Evolutionary conservation across 2,797 vertebrate genomes (phyloP), one percentile per base, ranked within the genome.

Genomic region (Coreius guichenoti): DNA sequence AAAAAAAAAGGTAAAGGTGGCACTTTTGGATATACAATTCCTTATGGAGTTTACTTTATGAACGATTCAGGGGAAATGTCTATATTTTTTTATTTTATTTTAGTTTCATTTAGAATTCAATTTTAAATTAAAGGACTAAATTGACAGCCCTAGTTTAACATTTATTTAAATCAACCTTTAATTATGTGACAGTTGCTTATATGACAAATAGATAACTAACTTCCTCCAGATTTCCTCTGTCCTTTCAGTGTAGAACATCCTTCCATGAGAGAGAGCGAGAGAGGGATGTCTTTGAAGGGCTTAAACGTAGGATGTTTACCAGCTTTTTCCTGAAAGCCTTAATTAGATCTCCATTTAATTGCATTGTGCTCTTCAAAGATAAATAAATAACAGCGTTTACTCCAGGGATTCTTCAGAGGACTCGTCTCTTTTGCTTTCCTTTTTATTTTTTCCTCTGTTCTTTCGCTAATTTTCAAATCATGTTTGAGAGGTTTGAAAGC

Each of bases 251-350:
- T 39, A 21, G 58, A 61, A 65, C 51, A 16, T 74, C 54, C 26
- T 16, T 74, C 56, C 54, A 45, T 8, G 14, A 65, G 61, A 65
- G 6, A 26, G n/a, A 13, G 63, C 26, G 4, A 67, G 29, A 68
- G 49, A 58, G 75, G 47, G n/a, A 56, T 81, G 81, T 43, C 83
- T 90, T 88, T 79, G 67, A 87, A 88, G 67, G 76, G 45, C 70
- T 87, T 33, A 58, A 81, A 56, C 58, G 68, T 65, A 78, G n/a
- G 3, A 75, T 92, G 91, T 93, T 94, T 92, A 92, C 90, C 91
- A 92, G 88, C 91, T 90, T 77, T 87, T 90, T 94, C 92, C 93
- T 91, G 90, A 88, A 91, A 86, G 68, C 77, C 80, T 84, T 89
- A 88, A 88, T 88, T 90, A 92, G 90, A 88, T 82, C 87, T 84